Base-by-base conservation (phyloP, 2,113 vertebrate species). In the Platichthys flesus region DNA sequence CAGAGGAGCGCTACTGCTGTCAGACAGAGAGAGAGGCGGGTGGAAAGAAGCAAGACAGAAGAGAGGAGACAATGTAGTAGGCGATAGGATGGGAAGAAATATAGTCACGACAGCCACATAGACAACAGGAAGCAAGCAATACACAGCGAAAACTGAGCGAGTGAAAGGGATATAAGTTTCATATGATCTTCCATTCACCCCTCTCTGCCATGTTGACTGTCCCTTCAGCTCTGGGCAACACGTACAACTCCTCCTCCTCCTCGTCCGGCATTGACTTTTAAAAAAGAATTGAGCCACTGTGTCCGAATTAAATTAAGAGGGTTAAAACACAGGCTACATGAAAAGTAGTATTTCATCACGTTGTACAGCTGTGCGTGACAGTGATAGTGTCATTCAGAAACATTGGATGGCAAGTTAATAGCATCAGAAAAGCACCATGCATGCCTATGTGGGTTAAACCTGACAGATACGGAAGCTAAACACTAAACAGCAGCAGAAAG, bases 1-100 rank as follows among this genome's bases (percentile, higher is more conserved):
- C 93, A 83, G 85, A 93, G 94, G 93, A 94, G 81, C 70, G 40
- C 40, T 42, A 52, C 79, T 89, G 88, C 86, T 91, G 90, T 91
- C 84, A 88, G 81, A 87, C 59, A 82, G 79, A 89, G 69, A 73
- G 76, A 81, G 77, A 74, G 62, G 79, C 79, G 74, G 69, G 65
- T 65, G 58, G 67, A 59, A 81, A 76, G 72, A 84, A 77, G 24
- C 21, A 12, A 24, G 76, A 64, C 24, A 78, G 81, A 76, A 76
- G 78, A 74, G 45, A 37, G 67, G 77, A 85, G 76, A 85, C 61
- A 23, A 47, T 73, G 65, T 59, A 65, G 67, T 59, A 65, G 67
- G 47, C 35, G 54, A 82, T 70, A 70, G 26, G 80, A 83, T 60
- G 69, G 70, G 69, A 83, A 78, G 76, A 81, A 79, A 89, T 15